phyloP scores from a whole-genome alignment of 2,113 vertebrate genomes.

The Callorhinus ursinus region DNA sequence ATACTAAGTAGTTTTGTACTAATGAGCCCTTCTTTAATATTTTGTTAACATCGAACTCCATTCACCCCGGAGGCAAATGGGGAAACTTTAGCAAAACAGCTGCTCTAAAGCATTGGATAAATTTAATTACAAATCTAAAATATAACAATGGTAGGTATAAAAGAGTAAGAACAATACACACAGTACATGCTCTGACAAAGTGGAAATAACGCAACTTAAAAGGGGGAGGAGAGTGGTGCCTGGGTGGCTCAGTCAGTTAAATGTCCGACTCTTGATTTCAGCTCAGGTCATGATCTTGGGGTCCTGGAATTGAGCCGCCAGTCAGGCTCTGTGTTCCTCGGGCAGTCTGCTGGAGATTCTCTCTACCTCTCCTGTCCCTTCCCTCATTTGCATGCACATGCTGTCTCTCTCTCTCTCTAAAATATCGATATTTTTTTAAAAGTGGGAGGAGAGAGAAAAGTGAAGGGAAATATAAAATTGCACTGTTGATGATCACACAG shows the following conservation, averaged over 20 bases:
- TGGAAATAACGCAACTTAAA: background rate
- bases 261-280: background rate
- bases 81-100: background rate
- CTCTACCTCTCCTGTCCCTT: background rate
- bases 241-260: background rate
- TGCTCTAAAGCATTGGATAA: background rate
- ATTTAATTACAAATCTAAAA: background rate
- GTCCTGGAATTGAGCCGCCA: background rate
- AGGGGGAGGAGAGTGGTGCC: background rate
- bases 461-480: background rate
- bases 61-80: background rate
- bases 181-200: background rate
- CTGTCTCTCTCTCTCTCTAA: background rate
- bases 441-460: background rate
- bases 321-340: background rate
- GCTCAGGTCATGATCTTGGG: background rate
- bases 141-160: background rate
- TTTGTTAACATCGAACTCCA: background rate
- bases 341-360: background rate
- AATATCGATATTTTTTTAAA: background rate
- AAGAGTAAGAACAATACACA: background rate
- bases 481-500: background rate
- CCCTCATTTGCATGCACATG: background rate
- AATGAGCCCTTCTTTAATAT: background rate
- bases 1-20: background rate